These are phyloP conservation scores for Zaprionus capensis DNA, from an alignment of 1,140 invertebrate genomes.

Conservation along the genomic window DNA sequence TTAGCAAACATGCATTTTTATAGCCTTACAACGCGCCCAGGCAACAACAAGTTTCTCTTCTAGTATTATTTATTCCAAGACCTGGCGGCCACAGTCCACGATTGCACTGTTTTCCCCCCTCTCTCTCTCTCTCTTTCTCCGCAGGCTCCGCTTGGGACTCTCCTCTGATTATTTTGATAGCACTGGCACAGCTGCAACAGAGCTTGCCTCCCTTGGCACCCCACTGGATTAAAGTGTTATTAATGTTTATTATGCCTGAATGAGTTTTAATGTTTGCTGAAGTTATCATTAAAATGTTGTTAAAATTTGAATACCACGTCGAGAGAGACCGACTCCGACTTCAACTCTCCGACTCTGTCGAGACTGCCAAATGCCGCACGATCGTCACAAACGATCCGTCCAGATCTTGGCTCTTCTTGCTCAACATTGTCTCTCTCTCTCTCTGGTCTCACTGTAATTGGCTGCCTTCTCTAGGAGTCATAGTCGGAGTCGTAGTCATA, in stretches of 20 bases:
- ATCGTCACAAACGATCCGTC: conserved; percentile 36
- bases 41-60: conserved; percentile 76
- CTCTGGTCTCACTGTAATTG: conserved; percentile 45
- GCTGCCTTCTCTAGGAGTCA: conserved; percentile 15
- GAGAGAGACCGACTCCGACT: conserved; percentile 55
- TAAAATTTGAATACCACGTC: conserved; percentile 83
- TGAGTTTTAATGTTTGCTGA: conserved; percentile 83
- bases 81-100: conserved; percentile 61
- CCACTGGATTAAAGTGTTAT: conserved; percentile 80
- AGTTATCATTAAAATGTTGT: conserved; percentile 83
- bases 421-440: conserved; percentile 50
- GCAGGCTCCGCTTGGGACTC: conserved; percentile 4
- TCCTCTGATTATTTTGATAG: conserved; percentile 80
- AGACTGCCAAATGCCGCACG: background rate
- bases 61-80: conserved; percentile 72
- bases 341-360: background rate
- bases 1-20: conserved; percentile 83
- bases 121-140: conserved; percentile 9
- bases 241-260: conserved; percentile 83
- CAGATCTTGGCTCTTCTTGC: conserved; percentile 21
- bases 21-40: conserved; percentile 81
- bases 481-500: background rate
- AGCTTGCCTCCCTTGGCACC: conserved; percentile 6
- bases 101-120: conserved; percentile 54
- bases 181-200: conserved; percentile 60